Evolutionary conservation across 2,797 vertebrate genomes (phyloP).

Genomic region (Borostomias antarcticus): DNA sequence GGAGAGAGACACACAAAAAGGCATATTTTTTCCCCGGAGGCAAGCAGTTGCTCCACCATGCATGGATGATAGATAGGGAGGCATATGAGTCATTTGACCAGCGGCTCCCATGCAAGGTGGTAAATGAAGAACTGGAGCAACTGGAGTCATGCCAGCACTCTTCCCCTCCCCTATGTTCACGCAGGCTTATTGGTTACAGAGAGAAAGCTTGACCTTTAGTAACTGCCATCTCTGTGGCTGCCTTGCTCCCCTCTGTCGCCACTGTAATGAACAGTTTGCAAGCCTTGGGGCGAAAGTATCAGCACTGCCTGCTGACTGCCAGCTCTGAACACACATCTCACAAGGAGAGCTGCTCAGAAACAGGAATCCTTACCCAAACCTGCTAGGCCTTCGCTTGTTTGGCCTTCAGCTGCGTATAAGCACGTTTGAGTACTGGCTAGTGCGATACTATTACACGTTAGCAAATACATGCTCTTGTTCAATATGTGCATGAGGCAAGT

Average conservation of each 20-base stretch:
- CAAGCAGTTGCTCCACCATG: slow-evolving; percentile 15
- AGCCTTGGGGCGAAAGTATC: slow-evolving; percentile 55
- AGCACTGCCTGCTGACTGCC: slow-evolving; percentile 37
- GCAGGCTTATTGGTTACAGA: slow-evolving; percentile 43
- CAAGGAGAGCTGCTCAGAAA: slow-evolving; percentile 25
- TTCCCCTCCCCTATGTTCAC: slow-evolving; percentile 20
- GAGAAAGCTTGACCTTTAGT: slow-evolving; percentile 60
- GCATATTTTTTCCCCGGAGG: neutral
- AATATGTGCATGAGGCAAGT: neutral
- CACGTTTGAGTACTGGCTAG: neutral
- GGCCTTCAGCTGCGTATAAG: slow-evolving; percentile 10
- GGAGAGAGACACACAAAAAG: slow-evolving; percentile 6
- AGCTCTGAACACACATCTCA: slow-evolving; percentile 46
- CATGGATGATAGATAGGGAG: slow-evolving; percentile 29
- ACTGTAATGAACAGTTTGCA: slow-evolving; percentile 58
- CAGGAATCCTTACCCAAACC: slow-evolving; percentile 14
- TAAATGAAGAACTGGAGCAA: slow-evolving; percentile 42
- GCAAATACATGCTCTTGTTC: neutral
- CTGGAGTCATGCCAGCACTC: slow-evolving; percentile 40
- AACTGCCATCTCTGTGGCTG: slow-evolving; percentile 47
- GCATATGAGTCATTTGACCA: slow-evolving; percentile 49
- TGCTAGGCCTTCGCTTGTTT: neutral
- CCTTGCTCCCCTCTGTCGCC: slow-evolving; percentile 27
- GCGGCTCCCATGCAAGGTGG: slow-evolving; percentile 42
- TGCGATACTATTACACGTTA: neutral